Evolutionary conservation across 2,888 invertebrate genomes (phyloP).

Genomic region (Pardosa pseudoannulata): DNA sequence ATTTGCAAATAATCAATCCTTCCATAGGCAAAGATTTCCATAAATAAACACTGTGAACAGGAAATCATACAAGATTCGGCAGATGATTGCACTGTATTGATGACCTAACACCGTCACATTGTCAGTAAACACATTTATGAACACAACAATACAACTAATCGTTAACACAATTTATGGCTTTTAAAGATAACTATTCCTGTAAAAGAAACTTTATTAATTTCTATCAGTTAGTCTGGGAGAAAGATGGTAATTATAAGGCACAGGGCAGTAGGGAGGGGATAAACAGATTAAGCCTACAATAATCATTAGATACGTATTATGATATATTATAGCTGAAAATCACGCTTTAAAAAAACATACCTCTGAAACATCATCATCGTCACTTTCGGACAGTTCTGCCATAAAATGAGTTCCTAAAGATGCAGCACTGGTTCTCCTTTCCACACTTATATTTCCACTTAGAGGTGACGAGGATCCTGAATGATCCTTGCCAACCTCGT

Average conservation of each 20-base stretch:
- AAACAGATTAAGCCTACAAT: conserved; percentile 65
- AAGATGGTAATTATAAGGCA: too few relatives aligned
- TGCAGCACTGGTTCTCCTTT: conserved; percentile 73
- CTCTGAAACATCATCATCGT: conserved; percentile 97
- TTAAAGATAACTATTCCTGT: too few relatives aligned
- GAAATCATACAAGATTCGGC: not conserved
- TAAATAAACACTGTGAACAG: not conserved
- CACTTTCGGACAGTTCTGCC: conserved; percentile 96
- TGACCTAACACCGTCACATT: not conserved
- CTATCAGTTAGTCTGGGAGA: too few relatives aligned
- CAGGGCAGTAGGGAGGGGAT: conserved; percentile 31
- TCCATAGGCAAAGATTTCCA: not conserved
- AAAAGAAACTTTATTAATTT: too few relatives aligned
- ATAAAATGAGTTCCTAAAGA: conserved; percentile 88
- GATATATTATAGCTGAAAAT: not conserved
- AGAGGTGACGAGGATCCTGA: conserved; percentile 69
- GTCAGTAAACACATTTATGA: not conserved
- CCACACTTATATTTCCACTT: conserved; percentile 70
- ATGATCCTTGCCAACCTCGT: conserved; percentile 78
- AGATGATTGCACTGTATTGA: not conserved
- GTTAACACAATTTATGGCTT: too few relatives aligned
- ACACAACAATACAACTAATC: too few relatives aligned
- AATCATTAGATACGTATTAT: conserved; percentile 38
- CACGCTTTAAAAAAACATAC: conserved; percentile 80
- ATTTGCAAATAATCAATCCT: too few relatives aligned